phyloP scores from a whole-genome alignment of 2,797 vertebrate species.

The Neoniphon sammara region DNA sequence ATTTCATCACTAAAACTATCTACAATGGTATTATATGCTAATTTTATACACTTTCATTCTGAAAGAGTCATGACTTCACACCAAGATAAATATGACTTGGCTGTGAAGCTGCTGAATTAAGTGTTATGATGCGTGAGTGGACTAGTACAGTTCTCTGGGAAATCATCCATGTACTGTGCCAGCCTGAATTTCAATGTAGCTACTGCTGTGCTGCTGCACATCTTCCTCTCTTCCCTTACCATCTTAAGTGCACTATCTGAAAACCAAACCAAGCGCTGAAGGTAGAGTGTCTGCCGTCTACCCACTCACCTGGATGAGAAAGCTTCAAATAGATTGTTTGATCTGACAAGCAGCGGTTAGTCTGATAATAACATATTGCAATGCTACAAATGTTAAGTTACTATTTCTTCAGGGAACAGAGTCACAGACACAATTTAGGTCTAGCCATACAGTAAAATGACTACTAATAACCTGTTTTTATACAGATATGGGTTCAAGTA shows the following conservation, averaged over 20 bases:
- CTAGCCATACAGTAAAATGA: not conserved
- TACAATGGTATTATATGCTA: not conserved
- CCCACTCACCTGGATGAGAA: conserved; percentile 41
- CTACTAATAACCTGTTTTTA: not conserved
- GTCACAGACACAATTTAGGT: no score
- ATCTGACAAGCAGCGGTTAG: conserved; percentile 32
- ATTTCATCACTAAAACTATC: not conserved
- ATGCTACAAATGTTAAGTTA: not conserved
- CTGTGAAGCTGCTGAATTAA: conserved; percentile 53
- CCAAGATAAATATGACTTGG: conserved; percentile 52
- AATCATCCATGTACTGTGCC: conserved; percentile 50
- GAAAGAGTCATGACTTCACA: conserved; percentile 23
- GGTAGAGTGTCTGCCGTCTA: conserved; percentile 33
- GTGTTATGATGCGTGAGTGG: conserved; percentile 57
- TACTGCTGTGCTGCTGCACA: conserved; percentile 56
- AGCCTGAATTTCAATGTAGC: conserved; percentile 66
- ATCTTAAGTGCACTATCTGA: conserved; percentile 27
- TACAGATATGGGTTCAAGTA: not conserved
- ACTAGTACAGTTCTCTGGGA: conserved; percentile 37
- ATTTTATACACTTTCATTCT: conserved; percentile 4
- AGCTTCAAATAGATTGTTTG: conserved; percentile 41
- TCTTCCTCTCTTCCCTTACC: conserved; percentile 50
- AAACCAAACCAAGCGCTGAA: conserved; percentile 55
- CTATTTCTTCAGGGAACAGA: not conserved
- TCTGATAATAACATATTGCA: conserved; percentile 9